A percentile compares a stretch with the other conserved stretches of the same genome.
Conservation (phyloP, 1,140 invertebrate species). For the Aplysia californica region DNA sequence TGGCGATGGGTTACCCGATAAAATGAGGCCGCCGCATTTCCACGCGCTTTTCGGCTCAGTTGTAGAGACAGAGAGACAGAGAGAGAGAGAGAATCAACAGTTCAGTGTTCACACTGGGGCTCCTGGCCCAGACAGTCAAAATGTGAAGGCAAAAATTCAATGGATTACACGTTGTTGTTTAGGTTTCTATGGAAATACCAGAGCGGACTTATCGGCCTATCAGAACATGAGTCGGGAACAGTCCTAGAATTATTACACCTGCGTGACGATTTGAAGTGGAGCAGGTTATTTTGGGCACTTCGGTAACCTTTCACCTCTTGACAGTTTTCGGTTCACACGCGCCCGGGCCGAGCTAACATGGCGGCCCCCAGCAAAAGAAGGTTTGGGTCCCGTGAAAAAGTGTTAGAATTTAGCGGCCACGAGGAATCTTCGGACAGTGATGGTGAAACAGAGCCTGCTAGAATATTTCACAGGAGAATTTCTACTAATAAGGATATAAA, state of each 20-base stretch:
- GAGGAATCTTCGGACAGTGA: slow-evolving; percentile 77
- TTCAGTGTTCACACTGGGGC: background rate
- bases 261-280: no score
- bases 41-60: no score
- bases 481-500: slow-evolving; percentile 77
- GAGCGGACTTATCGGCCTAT: no score
- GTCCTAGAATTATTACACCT: no score
- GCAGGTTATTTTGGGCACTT: background rate
- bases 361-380: background rate
- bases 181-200: background rate
- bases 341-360: slow-evolving; percentile 1
- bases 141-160: background rate
- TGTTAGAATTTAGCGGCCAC: slow-evolving; percentile 32
- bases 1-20: background rate
- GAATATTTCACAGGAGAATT: slow-evolving; percentile 75
- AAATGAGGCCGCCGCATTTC: no score
- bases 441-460: slow-evolving; percentile 75
- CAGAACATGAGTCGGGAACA: no score
- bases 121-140: background rate
- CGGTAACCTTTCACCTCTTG: background rate
- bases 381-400: slow-evolving; percentile 4
- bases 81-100: background rate
- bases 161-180: background rate
- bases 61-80: no score
- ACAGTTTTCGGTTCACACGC: background rate